phyloP scores from a whole-genome alignment of 2,113 vertebrate species.

The Myrmophylax atrothorax region DNA sequence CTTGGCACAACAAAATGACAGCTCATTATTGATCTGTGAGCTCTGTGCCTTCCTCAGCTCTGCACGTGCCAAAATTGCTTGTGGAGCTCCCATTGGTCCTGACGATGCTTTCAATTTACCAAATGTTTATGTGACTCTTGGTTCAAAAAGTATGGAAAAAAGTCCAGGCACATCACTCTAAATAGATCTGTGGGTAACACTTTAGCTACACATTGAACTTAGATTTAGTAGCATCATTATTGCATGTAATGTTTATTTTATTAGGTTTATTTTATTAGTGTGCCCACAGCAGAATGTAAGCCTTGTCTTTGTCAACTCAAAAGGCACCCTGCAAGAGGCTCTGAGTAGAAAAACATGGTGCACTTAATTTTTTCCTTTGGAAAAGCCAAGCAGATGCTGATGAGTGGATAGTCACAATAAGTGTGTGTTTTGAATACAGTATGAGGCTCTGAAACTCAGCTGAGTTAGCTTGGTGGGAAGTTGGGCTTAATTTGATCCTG shows the following conservation, averaged over 20 bases:
- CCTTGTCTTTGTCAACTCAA: constrained; percentile 61
- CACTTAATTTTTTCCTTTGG: constrained; percentile 61
- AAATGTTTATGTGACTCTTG: constrained; percentile 39
- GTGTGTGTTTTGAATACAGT: constrained; percentile 32
- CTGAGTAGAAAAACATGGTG: constrained; percentile 66
- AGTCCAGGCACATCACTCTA: constrained; percentile 38
- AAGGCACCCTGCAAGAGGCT: constrained; percentile 63
- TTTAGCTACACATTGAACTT: constrained; percentile 61
- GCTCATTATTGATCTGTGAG: background rate
- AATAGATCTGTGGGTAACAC: constrained; percentile 68
- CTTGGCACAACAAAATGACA: background rate
- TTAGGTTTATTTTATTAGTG: constrained; percentile 69
- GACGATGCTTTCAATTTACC: background rate
- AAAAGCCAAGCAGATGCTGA: constrained; percentile 65
- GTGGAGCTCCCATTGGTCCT: constrained; percentile 17
- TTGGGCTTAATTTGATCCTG: constrained; percentile 43
- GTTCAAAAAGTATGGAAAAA: constrained; percentile 13
- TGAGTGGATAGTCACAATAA: constrained; percentile 16
- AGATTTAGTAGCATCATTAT: constrained; percentile 64
- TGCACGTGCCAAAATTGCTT: background rate
- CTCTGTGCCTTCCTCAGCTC: background rate
- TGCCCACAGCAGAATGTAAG: constrained; percentile 60
- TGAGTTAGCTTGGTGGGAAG: constrained; percentile 49
- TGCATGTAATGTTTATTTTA: constrained; percentile 69
- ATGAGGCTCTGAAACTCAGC: constrained; percentile 12